Conservation (phyloP, 2,888 invertebrate genomes). For the Pemphredon lugubris region DNA sequence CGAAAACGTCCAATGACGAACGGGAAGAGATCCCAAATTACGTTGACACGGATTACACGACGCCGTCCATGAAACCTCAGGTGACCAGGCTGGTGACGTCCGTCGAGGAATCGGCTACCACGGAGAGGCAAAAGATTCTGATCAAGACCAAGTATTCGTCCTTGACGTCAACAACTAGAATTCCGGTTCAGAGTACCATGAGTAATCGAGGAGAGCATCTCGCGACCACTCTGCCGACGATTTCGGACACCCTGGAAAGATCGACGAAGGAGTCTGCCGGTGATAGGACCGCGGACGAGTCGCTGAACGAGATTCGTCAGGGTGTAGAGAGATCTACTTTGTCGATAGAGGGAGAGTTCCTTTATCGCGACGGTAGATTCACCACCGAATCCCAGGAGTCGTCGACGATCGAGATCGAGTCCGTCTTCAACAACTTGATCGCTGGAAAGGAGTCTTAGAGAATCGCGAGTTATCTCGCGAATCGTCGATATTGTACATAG, state of each 20-base stretch:
- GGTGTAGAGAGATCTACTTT: constrained; percentile 76
- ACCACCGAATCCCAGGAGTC: constrained; percentile 76
- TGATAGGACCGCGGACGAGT: constrained; percentile 51
- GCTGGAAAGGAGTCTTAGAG: constrained; percentile 52
- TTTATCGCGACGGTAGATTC: constrained; percentile 61
- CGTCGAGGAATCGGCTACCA: constrained; percentile 81
- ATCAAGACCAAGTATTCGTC: constrained; percentile 79
- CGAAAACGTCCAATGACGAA: not conserved
- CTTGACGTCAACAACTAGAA: constrained; percentile 73
- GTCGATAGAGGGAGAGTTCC: constrained; percentile 78
- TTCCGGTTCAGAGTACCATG: constrained; percentile 66
- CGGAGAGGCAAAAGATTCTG: constrained; percentile 81
- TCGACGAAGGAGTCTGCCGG: too few species aligned
- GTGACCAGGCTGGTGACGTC: constrained; percentile 81
- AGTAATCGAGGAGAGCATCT: constrained; percentile 24
- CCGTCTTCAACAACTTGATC: constrained; percentile 78
- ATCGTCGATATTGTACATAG: constrained; percentile 47
- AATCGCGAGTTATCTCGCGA: not conserved
- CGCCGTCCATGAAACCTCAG: constrained; percentile 72
- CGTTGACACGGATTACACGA: constrained; percentile 60
- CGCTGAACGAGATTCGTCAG: constrained; percentile 71
- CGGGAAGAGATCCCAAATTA: constrained; percentile 52
- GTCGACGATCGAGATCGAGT: constrained; percentile 79
- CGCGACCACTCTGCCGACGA: not conserved
- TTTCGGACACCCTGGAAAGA: not conserved